phyloP scores from a whole-genome alignment of 2,888 invertebrate species.

The Heliconius ismenius region DNA sequence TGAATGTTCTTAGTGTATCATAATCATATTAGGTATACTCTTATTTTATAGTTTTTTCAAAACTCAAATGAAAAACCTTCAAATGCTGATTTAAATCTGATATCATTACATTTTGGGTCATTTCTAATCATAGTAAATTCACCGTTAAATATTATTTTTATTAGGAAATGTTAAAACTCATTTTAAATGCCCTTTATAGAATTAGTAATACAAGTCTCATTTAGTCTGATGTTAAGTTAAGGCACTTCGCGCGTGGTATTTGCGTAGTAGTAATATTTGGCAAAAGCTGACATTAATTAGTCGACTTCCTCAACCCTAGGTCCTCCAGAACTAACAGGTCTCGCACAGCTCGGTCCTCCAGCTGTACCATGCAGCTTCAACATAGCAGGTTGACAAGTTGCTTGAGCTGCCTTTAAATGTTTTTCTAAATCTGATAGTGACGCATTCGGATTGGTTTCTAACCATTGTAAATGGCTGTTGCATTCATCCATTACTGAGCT shows the following conservation, averaged over 20 bases:
- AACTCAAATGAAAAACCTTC: no score
- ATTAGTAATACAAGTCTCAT: not conserved
- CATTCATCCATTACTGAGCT: constrained; percentile 86
- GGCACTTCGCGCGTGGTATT: not conserved
- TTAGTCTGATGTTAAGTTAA: not conserved
- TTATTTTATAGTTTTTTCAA: no score
- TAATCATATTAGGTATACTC: no score
- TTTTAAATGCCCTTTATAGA: no score
- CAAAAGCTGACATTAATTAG: constrained; percentile 19
- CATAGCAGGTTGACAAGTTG: constrained; percentile 89
- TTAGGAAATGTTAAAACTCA: no score
- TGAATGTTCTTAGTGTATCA: no score
- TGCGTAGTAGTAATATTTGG: not conserved
- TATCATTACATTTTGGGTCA: no score
- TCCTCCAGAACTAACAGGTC: constrained; percentile 68
- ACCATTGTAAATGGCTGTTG: constrained; percentile 87
- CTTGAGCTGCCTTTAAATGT: constrained; percentile 88
- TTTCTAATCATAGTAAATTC: no score
- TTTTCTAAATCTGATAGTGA: constrained; percentile 90
- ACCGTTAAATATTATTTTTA: no score
- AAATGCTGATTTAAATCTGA: no score
- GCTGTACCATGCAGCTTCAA: constrained; percentile 88
- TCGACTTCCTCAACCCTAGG: constrained; percentile 80
- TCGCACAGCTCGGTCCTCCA: constrained; percentile 58
- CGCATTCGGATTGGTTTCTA: constrained; percentile 90